These are phyloP conservation scores for Lathamus discolor DNA, from an alignment of 2,113 vertebrate species.

Conservation along the genomic window DNA sequence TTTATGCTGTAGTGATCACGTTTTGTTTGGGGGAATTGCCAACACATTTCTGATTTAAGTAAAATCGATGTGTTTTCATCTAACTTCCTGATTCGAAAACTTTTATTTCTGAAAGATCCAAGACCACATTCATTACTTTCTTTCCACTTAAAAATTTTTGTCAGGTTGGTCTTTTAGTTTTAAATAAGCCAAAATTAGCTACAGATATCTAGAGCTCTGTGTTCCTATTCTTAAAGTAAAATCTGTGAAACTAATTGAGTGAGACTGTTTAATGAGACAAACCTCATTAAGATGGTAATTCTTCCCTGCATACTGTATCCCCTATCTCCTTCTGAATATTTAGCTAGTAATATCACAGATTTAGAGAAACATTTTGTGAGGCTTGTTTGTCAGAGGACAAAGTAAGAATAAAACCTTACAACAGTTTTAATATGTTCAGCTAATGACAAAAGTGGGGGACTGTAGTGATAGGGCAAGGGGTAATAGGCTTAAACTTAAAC, in stretches of 20 bases:
- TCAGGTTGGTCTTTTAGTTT: constrained; percentile 48
- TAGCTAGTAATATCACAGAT: constrained; percentile 30
- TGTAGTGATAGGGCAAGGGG: neutral
- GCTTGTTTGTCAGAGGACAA: constrained; percentile 19
- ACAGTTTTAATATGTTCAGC: neutral
- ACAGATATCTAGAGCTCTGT: constrained; percentile 40
- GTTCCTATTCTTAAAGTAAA: constrained; percentile 61
- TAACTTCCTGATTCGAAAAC: neutral
- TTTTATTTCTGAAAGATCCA: neutral
- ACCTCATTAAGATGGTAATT: constrained; percentile 67
- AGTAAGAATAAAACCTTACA: constrained; percentile 15
- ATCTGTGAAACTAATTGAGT: constrained; percentile 60
- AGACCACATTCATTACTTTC: neutral
- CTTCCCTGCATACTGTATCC: neutral
- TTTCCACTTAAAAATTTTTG: constrained; percentile 39
- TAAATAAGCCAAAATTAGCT: constrained; percentile 57
- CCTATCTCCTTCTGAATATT: constrained; percentile 45
- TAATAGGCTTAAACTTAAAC: neutral
- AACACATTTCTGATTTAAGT: neutral
- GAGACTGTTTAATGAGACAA: constrained; percentile 59
- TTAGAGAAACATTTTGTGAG: constrained; percentile 27
- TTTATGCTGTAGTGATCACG: neutral
- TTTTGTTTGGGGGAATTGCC: neutral
- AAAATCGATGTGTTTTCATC: neutral
- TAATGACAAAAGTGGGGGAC: neutral